Conservation (phyloP, 1,140 invertebrate genomes). For the Dendroctonus ponderosae region DNA sequence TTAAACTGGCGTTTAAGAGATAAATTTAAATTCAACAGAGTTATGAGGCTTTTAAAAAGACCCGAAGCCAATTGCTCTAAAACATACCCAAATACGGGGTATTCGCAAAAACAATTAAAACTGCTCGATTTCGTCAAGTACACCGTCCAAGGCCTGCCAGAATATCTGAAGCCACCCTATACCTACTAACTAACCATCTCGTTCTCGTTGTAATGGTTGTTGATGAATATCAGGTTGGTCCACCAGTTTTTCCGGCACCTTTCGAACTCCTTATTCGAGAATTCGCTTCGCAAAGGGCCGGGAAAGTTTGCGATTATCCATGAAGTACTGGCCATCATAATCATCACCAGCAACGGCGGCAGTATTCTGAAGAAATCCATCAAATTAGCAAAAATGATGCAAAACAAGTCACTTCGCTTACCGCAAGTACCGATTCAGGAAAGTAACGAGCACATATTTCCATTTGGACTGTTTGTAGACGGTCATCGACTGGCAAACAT, state of each 20-base stretch:
- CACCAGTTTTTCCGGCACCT: slow-evolving; percentile 38
- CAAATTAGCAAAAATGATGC: neutral
- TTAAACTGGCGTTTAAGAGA: no score
- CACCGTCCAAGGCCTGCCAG: no score
- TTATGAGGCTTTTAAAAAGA: no score
- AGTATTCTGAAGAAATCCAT: slow-evolving; percentile 15
- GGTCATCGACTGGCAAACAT: slow-evolving; percentile 33
- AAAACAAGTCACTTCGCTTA: slow-evolving; percentile 28
- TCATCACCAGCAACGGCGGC: slow-evolving; percentile 27
- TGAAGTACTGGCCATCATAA: slow-evolving; percentile 23
- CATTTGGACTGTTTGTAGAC: slow-evolving; percentile 24
- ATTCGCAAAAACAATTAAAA: no score
- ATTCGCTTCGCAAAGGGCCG: slow-evolving; percentile 29
- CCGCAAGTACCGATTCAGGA: slow-evolving; percentile 40
- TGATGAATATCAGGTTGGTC: slow-evolving; percentile 37
- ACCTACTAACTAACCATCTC: slow-evolving; percentile 32
- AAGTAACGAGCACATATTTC: slow-evolving; percentile 28
- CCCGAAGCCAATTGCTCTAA: no score
- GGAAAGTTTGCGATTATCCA: slow-evolving; percentile 27
- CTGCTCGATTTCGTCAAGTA: no score
- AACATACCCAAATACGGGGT: no score
- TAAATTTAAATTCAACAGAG: no score
- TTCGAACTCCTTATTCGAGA: slow-evolving; percentile 22
- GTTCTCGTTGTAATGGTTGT: slow-evolving; percentile 32
- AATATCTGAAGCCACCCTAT: no score